Conservation (phyloP, 1,140 invertebrate genomes). For the Phocides pigmalion region DNA sequence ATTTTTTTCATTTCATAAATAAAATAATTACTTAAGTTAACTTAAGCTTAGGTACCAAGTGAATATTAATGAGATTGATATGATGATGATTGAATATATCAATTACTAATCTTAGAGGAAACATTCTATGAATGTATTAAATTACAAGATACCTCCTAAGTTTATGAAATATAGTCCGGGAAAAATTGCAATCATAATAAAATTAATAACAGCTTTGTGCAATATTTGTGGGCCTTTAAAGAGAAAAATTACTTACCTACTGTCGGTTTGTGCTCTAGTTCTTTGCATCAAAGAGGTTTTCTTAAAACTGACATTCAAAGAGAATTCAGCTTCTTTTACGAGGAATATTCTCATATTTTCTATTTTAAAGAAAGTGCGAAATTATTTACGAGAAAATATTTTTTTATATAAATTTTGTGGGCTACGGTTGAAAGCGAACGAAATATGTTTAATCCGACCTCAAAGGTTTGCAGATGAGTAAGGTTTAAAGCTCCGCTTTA, state of each 20-base stretch:
- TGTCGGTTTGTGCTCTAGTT: background rate
- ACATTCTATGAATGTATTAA: too few relatives aligned
- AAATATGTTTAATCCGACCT: constrained; percentile 14
- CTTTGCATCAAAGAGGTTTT: background rate
- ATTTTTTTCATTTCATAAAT: too few relatives aligned
- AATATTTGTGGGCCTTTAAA: background rate
- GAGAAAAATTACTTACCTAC: background rate
- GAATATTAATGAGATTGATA: too few relatives aligned
- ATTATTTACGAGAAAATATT: background rate
- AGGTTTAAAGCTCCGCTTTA: constrained; percentile 5
- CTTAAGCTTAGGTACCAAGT: too few relatives aligned
- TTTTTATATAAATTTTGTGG: background rate
- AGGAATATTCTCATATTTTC: background rate
- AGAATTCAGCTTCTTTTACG: background rate
- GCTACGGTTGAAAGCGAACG: background rate
- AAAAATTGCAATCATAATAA: too few relatives aligned
- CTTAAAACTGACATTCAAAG: constrained; percentile 2
- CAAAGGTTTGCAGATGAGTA: constrained; percentile 15
- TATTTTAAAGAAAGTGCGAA: background rate
- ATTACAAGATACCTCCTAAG: too few relatives aligned
- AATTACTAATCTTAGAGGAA: too few relatives aligned
- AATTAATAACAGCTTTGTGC: background rate
- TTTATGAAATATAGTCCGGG: too few relatives aligned
- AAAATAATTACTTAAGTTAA: too few relatives aligned
- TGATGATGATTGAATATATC: too few relatives aligned